These are phyloP conservation scores for Heliconius charithonia DNA, from an alignment of 2,888 invertebrate genomes.

Conservation along the genomic window DNA sequence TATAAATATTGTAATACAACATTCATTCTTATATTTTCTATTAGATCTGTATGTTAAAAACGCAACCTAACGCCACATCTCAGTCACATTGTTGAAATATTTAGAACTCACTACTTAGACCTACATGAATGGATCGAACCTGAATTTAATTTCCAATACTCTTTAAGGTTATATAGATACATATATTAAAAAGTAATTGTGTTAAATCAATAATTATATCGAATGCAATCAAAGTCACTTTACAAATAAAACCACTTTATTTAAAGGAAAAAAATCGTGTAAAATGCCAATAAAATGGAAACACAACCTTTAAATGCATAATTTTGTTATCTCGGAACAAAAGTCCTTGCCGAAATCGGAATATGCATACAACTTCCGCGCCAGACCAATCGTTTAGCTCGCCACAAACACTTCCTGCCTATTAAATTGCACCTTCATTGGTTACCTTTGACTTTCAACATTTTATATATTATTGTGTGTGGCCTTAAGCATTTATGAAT, in stretches of 20 bases:
- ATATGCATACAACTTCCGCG: slow-evolving; percentile 36
- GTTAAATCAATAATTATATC: neutral
- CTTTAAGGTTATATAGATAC: too few relatives aligned
- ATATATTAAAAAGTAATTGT: neutral
- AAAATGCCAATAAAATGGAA: slow-evolving; percentile 7
- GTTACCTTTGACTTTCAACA: slow-evolving; percentile 28
- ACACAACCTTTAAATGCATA: slow-evolving; percentile 36
- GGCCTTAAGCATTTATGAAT: slow-evolving; percentile 26
- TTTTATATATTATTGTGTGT: slow-evolving; percentile 10
- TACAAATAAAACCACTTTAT: neutral
- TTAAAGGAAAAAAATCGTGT: neutral
- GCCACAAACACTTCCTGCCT: slow-evolving; percentile 36
- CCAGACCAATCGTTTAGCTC: slow-evolving; percentile 27
- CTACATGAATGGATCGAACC: neutral
- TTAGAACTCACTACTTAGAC: too few relatives aligned
- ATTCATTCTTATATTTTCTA: too few relatives aligned
- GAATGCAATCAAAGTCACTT: neutral
- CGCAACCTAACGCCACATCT: too few relatives aligned
- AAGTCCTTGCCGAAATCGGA: slow-evolving; percentile 43
- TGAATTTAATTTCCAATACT: neutral
- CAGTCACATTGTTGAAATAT: too few relatives aligned
- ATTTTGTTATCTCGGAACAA: slow-evolving; percentile 36
- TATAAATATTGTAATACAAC: too few relatives aligned
- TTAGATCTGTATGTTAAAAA: too few relatives aligned
- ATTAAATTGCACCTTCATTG: slow-evolving; percentile 30